These are phyloP conservation scores for Drosophila nasuta DNA, from an alignment of 1,140 invertebrate genomes.

Conservation along the genomic window DNA sequence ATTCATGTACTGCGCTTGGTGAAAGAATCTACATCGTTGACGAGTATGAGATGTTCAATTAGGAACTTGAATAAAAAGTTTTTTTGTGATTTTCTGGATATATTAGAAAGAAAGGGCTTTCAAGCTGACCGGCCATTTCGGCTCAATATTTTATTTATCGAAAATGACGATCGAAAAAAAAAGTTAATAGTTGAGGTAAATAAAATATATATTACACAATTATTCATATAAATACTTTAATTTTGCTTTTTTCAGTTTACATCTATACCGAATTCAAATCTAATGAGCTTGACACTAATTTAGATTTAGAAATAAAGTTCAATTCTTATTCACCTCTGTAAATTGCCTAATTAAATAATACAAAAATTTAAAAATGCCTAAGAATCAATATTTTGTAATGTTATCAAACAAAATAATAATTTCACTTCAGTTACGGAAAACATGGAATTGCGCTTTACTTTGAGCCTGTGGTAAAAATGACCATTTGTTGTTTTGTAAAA, in stretches of 20 bases:
- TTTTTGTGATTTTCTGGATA: neutral
- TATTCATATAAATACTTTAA: neutral
- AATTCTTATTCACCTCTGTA: neutral
- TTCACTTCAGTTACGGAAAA: too few relatives aligned
- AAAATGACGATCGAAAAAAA: neutral
- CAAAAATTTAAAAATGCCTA: too few relatives aligned
- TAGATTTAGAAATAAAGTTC: neutral
- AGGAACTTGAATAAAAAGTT: neutral
- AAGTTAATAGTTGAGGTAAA: neutral
- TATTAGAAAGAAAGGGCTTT: conserved; percentile 1
- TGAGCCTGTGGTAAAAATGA: too few relatives aligned
- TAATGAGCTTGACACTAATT: neutral
- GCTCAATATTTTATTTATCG: neutral
- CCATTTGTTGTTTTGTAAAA: too few relatives aligned
- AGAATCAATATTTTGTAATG: too few relatives aligned
- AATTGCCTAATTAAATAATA: too few relatives aligned
- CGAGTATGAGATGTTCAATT: too few relatives aligned
- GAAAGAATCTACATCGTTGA: neutral
- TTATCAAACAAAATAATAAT: too few relatives aligned
- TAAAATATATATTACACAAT: neutral
- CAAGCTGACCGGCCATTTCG: neutral
- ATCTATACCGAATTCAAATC: conserved; percentile 1
- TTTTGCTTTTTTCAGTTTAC: neutral
- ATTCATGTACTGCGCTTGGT: neutral
- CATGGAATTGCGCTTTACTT: too few relatives aligned